Conservation (phyloP, 64 coral and sea anemone genomes). For the Actinia equina region DNA sequence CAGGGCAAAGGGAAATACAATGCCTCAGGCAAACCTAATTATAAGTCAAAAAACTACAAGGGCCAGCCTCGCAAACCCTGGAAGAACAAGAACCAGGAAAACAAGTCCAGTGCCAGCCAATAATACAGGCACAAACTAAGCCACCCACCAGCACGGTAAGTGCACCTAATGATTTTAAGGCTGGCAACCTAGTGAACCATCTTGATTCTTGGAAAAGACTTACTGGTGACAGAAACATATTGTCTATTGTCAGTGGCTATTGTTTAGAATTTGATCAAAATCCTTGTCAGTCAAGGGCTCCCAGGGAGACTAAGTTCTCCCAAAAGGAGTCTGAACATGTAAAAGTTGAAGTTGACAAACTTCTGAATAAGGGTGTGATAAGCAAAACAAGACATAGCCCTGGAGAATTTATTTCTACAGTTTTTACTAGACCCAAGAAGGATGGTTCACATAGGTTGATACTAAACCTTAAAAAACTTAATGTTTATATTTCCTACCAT, state of each 20-base stretch:
- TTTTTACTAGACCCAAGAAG: no score
- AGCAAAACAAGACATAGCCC: no score
- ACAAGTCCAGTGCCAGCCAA: background rate
- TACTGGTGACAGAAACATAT: slow-evolving; percentile 23
- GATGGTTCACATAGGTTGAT: no score
- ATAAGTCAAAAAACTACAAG: background rate
- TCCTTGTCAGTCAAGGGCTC: background rate
- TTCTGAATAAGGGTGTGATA: no score
- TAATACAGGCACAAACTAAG: background rate
- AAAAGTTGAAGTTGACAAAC: no score
- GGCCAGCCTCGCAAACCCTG: background rate
- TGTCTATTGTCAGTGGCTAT: background rate
- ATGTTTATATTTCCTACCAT: no score
- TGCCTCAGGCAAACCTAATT: background rate
- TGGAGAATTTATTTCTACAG: no score
- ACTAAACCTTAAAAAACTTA: no score
- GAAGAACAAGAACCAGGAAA: background rate
- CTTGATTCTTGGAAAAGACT: background rate
- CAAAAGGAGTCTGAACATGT: no score
- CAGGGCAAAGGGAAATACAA: background rate
- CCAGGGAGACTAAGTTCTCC: background rate
- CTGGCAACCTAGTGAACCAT: slow-evolving; percentile 16
- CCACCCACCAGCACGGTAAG: background rate
- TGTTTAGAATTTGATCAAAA: background rate
- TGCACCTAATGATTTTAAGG: slow-evolving; percentile 15